Evolutionary conservation across 2,888 invertebrate genomes (phyloP), one percentile per base, ranked within the genome.

Genomic region (Stenodera caucasica): DNA sequence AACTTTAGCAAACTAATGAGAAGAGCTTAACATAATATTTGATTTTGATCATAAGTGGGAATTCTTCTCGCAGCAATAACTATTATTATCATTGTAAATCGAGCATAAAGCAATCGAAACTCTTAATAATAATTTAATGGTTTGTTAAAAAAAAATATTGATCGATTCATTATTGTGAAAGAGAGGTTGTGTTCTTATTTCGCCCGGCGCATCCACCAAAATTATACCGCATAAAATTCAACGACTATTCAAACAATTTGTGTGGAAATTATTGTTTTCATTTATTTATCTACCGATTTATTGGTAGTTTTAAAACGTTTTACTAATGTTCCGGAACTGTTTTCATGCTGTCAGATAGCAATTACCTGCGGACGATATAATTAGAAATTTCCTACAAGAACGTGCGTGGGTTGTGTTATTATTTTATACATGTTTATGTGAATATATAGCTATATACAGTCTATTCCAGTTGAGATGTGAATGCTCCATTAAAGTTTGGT

Each of bases 351-450:
- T 70, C 70, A 70, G 62, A 67, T 60, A 57, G 58, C 67, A 68
- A 70, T 71, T 69, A 70, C 62, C 55, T 62, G 60, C 63, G 60
- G 63, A 70, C 67, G 68, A 69, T 70, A 71, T 70, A 70, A 71
- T 71, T 71, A 71, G 62, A 63, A 51, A 58, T 51, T 55, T 57
- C 53, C 53, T 50, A 55, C 56, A 58, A 55, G 58, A 45, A 45
- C 45, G 5, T 11, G 15, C 29, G 51, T 30, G 30, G 15, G 32
- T n/a, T 49, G 11, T 7, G 37, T 33, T 49, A 45, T 33, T 49
- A 45, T n/a, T n/a, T n/a, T 45, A 12, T 45, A 12, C n/a, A 45
- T 45, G 6, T 12, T 23, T 45, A 26, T 26, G 26, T 26, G 5
- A 26, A 26, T 26, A 26, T 26, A 26, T 26, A 26, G 26, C 26